Percentiles rank a stretch among this genome's conserved stretches.
Conservation (phyloP, 2,113 vertebrate genomes). For the Megaleporinus macrocephalus region DNA sequence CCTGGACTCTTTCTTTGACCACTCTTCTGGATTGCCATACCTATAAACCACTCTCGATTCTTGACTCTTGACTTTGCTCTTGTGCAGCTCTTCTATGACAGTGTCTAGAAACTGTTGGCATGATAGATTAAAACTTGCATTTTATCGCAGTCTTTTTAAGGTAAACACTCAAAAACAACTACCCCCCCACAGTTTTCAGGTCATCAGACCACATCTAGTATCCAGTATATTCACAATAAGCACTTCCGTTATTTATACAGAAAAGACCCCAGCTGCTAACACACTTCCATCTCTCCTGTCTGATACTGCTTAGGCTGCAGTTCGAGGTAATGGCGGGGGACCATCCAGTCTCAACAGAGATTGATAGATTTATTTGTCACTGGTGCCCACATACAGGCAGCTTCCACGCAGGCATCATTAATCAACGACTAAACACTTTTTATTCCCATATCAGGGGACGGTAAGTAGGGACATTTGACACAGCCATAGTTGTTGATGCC, state of each 20-base stretch:
- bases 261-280: background rate
- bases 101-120: background rate
- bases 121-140: background rate
- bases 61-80: too few species aligned
- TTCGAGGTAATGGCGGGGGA: constrained; percentile 70
- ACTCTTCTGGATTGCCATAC: too few species aligned
- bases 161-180: background rate
- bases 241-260: background rate
- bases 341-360: constrained; percentile 69
- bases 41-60: too few species aligned
- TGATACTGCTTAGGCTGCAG: constrained; percentile 74
- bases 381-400: constrained; percentile 66
- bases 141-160: background rate
- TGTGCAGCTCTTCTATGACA: background rate
- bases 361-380: constrained; percentile 82
- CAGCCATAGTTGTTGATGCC: constrained; percentile 24
- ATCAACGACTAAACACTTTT: constrained; percentile 75
- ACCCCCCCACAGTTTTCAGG: background rate
- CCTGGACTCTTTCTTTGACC: too few species aligned
- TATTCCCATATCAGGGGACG: constrained; percentile 69
- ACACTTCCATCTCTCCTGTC: background rate
- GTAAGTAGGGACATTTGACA: constrained; percentile 69
- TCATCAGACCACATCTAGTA: background rate
- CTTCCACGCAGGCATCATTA: constrained; percentile 70
- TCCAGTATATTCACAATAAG: background rate